Base-by-base conservation (phyloP, 1,140 invertebrate genomes). In the Drosophila bipectinata region DNA sequence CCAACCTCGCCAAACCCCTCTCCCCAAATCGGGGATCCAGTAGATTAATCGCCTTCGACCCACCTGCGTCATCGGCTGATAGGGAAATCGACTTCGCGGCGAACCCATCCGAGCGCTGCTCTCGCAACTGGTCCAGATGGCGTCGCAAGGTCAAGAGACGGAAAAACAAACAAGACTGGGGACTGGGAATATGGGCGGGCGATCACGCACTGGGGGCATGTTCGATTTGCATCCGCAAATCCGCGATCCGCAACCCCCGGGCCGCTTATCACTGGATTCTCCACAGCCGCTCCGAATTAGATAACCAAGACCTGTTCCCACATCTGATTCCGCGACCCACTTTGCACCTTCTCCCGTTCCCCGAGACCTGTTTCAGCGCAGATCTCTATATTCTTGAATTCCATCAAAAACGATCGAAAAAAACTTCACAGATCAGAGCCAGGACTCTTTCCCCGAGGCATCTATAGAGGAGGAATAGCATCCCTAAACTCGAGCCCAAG, bases 151-250 rank as follows among this genome's bases (percentile, higher is more conserved):
- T 64, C 63, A 26, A 63, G 34, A 64, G 45, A 32, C 14, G 60
- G 59, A 48, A 44, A 67, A 51, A n/a, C 59, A 67, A 51, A 64
- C 32, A 28, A 14, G 41, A 26, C 6, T 15, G 41, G 14, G 5
- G 5, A 10, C n/a, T 4, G 26, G 6, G 26, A 5, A 28, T 7
- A 6, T 4, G n/a, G 14, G 14, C 41, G 59, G 30, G 30, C 12
- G 45, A 64, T 67, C 63, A 67, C 63, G 63, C 59, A 30, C 32
- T 39, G 32, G 45, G 32, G 18, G 48, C 63, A 45, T 67, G 63
- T 24, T n/a, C 44, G 62, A 51, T 14, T 28, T 18, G 41, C 41
- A 44, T 10, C 9, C 15, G 44, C 59, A 45, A 64, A 60, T 64
- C 56, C 28, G 9, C 24, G 14, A 63, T 52, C 41, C 4, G 54